Evolutionary conservation across 2,888 invertebrate genomes (phyloP), one percentile per base, ranked within the genome.

Genomic region (Nezara viridula): DNA sequence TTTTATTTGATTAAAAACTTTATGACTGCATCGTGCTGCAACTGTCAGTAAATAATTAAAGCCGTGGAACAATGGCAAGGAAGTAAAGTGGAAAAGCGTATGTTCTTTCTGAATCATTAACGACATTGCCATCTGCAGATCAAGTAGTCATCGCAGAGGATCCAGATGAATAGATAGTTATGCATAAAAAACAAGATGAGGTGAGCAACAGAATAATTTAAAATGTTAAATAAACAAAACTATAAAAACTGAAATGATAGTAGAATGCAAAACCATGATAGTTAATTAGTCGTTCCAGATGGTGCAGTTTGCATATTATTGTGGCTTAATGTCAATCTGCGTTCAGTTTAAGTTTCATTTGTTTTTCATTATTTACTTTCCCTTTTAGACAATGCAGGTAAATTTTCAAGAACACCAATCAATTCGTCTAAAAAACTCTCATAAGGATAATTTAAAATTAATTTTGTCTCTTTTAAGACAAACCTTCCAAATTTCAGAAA

Each of bases 71-170:
- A 73, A 73, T 73, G 37, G 37, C 66, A 37, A 73, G 66, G 66
- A 73, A 73, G 66, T 73, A 1, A 37, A 73, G 7, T 73, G 37
- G 19, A 73, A 73, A 32, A 73, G 16, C 32, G 66, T 37, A 73
- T 21, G 66, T 73, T 73, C 66, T 21, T 73, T 37, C 66, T 73
- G 66, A 73, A 37, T 73, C 66, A 73, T 73, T 37, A 73, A 73
- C 66, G 66, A 73, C 66, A 73, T 32, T 37, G 21, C 66, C 66
- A 73, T 73, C 66, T 73, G 66, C 32, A 19, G 19, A 32, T 73
- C 32, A 37, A 73, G 66, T 37, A 19, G 66, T 73, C 16, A 73
- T 37, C 7, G 66, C 37, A 14, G 6, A 73, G 21, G 37, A 73
- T 37, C 19, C 21, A 5, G 9, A 73, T 32, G 37, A 10, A 37